Evolutionary conservation across 2,888 invertebrate species (phyloP).

Genomic region (Drepanosiphum platanoidis): DNA sequence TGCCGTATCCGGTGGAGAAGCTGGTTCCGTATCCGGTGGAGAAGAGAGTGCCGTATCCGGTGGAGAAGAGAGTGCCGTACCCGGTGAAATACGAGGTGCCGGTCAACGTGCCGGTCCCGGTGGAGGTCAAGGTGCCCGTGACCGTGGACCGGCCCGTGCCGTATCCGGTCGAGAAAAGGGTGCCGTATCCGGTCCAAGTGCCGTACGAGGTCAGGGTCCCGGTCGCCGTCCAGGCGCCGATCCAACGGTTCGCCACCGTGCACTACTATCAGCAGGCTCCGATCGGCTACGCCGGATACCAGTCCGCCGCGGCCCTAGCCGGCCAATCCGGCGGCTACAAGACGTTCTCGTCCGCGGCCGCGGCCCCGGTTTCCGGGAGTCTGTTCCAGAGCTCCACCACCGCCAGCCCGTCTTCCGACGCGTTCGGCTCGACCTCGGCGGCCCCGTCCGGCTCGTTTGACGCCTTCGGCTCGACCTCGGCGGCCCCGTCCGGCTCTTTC

Average conservation of each 20-base stretch:
- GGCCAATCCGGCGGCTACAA: neutral
- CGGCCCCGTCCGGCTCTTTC: neutral
- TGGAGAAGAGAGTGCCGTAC: conserved; percentile 70
- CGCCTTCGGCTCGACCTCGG: neutral
- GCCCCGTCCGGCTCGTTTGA: neutral
- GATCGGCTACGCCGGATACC: neutral
- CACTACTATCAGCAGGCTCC: conserved; percentile 51
- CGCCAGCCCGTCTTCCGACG: neutral
- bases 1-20: conserved; percentile 77
- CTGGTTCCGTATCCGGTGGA: conserved; percentile 75
- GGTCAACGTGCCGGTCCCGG: conserved; percentile 72
- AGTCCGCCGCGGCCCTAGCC: neutral
- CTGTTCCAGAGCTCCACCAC: neutral
- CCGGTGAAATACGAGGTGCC: conserved; percentile 67
- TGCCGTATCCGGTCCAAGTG: conserved; percentile 75
- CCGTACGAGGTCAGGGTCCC: conserved; percentile 80
- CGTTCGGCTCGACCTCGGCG: neutral
- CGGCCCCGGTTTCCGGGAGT: neutral
- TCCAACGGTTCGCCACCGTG: conserved; percentile 46
- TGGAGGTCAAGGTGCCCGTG: conserved; percentile 68
- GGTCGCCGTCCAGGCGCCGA: conserved; percentile 80
- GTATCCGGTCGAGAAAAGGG: conserved; percentile 70
- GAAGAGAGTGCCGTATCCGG: conserved; percentile 74
- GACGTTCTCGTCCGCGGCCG: neutral
- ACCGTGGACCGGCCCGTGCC: conserved; percentile 78